Base-by-base conservation (phyloP, 2,113 vertebrate genomes). In the Corythornis madagascariensis region DNA sequence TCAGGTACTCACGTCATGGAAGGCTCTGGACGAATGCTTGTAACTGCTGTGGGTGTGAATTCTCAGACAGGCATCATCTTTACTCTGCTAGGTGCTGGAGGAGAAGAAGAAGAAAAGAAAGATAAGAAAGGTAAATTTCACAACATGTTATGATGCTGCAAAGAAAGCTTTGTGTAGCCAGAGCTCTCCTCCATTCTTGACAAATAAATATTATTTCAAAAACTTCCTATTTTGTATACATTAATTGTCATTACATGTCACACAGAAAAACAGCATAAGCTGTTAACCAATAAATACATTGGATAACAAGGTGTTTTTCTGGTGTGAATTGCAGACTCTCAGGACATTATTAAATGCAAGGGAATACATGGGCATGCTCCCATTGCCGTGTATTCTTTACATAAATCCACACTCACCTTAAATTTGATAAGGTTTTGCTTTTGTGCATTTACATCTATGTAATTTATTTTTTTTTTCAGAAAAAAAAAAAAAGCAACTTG, bases 31-130 rank as follows among this genome's bases (percentile, higher is more conserved):
- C 96, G 99, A 92, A 99, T 99, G 99, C 74, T 99, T 65, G 99
- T 99, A 66, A 99, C 98, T 3, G 99, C 99, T 2, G 98, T 99
- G 21, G 99, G 99, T 61, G 98, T 99, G 81, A 99, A 99, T 97
- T 99, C 99, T 88, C 99, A 99, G 97, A 99, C 99, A 9, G 99
- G 99, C 89, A 99, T 99, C 95, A 99, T 99, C 96, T 99, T 99
- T 88, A 99, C 99, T 16, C 97, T 99, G 86, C 98, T 99, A 70
- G 99, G 99, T 16, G 99, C 99, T 21, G 98, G 99, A 16, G 97
- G 97, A 43, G 98, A 98, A 92, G 99, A 99, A 83, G 99, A 99
- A 96, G 99, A 99, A 94, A 99, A 99, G 97, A 99, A 99, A 95
- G 99, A 99, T 93, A 99, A 99, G 97, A 99, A 99, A 99, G 99